Percentiles rank a stretch among this genome's conserved stretches.
Evolutionary conservation across 1,140 invertebrate species (phyloP).

Genomic region (Ylistrum balloti): DNA sequence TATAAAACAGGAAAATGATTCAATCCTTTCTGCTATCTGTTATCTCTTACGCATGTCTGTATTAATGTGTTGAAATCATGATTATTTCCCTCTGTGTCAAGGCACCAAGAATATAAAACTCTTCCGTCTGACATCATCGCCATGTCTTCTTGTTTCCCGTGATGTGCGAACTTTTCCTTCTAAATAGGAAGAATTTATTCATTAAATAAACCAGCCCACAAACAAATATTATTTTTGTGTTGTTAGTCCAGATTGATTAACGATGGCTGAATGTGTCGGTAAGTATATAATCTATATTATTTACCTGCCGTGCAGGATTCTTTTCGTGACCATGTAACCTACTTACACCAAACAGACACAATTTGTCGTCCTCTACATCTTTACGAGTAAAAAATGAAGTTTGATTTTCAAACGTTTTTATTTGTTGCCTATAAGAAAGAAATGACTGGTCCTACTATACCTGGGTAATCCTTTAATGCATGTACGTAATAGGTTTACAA

Average conservation of each 20-base stretch:
- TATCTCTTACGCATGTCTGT: neutral
- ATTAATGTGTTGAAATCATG: neutral
- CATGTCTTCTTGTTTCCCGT: neutral
- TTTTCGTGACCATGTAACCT: no score
- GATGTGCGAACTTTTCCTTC: neutral
- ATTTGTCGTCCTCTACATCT: no score
- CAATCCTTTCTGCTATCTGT: neutral
- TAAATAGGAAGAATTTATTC: constrained; percentile 18
- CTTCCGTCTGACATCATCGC: neutral
- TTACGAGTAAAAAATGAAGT: no score
- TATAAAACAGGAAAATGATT: neutral
- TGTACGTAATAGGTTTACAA: no score
- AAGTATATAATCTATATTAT: neutral
- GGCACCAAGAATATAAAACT: neutral
- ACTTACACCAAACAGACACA: no score
- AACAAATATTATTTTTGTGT: neutral
- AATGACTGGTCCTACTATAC: no score
- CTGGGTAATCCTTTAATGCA: no score
- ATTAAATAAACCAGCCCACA: neutral
- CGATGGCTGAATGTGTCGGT: neutral
- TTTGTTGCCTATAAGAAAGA: no score
- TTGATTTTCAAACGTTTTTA: no score
- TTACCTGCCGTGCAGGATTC: no score
- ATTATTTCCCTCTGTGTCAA: neutral
- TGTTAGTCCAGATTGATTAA: neutral